Base-by-base conservation (phyloP, 2,888 invertebrate species). In the Auanema sp. region DNA sequence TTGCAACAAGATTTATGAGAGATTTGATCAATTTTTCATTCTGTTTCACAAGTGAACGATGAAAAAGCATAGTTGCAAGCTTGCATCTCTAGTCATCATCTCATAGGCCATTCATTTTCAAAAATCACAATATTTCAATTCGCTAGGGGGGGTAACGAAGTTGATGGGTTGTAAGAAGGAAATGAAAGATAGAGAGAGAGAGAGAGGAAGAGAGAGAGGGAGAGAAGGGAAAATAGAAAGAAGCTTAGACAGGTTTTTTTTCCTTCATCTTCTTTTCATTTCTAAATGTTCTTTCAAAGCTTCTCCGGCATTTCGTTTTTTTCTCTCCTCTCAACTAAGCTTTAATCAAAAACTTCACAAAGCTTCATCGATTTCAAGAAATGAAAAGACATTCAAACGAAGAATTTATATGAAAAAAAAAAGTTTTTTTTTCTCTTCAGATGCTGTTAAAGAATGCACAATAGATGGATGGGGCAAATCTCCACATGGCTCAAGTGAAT, bases 261-360 rank as follows among this genome's bases (percentile, higher is more conserved):
- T 33, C 33, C 3, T 33, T 33, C n/a, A n/a, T 33, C 33, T 33
- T 33, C 8, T 33, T 33, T 33, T 8, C 3, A 5, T 33, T 12
- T 44, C 10, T 23, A 23, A 18, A 44, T 42, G 64, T 59, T 64
- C 55, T 60, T 64, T 56, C 64, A 24, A 59, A 33, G 33, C 33
- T 33, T 33, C 33, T 33, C 8, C 33, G 4, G 33, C n/a, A n/a
- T n/a, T n/a, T n/a, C n/a, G n/a, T 12, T 21, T 47, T 47, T 47
- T 47, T 21, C 10, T 10, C 4, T 47, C 21, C 47, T 47, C 47
- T 47, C 47, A 21, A 47, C 21, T 47, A 18, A 47, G 16, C 33
- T 33, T 33, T 33, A 33, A 33, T 33, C 33, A 33, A 33, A 33
- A 33, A 33, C 33, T 33, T 33, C 33, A 33, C 33, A 33, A 33